Conservation (phyloP, 2,888 invertebrate genomes). For the Ochropleura plecta region DNA sequence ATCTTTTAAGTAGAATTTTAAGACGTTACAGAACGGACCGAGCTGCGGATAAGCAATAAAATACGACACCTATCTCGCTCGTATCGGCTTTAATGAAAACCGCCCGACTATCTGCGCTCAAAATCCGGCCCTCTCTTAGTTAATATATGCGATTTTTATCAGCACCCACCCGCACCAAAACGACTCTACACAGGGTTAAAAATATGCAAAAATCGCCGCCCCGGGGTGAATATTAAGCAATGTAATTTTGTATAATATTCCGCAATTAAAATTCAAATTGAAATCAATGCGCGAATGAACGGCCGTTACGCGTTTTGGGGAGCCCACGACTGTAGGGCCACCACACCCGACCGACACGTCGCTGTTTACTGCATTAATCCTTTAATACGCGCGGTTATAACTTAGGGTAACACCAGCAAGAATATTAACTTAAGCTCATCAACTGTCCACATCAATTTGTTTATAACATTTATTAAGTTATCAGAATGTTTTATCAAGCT, state of each 20-base stretch:
- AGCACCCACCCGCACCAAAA: slow-evolving; percentile 74
- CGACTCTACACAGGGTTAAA: slow-evolving; percentile 82
- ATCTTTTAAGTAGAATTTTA: slow-evolving; percentile 73
- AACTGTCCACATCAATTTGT: slow-evolving; percentile 36
- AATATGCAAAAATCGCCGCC: slow-evolving; percentile 89
- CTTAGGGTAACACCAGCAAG: slow-evolving; percentile 46
- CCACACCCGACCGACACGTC: slow-evolving; percentile 31
- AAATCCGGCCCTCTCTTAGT: slow-evolving; percentile 77
- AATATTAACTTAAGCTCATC: slow-evolving; percentile 57
- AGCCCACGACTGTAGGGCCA: slow-evolving; percentile 36
- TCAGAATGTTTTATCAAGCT: slow-evolving; percentile 52
- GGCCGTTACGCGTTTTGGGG: slow-evolving; percentile 65
- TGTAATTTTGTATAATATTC: slow-evolving; percentile 90
- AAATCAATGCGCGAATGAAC: slow-evolving; percentile 89
- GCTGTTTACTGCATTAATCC: slow-evolving; percentile 65
- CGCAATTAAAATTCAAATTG: slow-evolving; percentile 91
- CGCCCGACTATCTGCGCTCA: slow-evolving; percentile 77
- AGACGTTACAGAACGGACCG: slow-evolving; percentile 70
- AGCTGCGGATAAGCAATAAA: slow-evolving; percentile 80
- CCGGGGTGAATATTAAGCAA: slow-evolving; percentile 90
- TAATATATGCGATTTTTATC: slow-evolving; percentile 89
- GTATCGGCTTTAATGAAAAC: slow-evolving; percentile 86
- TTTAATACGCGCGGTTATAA: slow-evolving; percentile 56
- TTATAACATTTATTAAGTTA: slow-evolving; percentile 55
- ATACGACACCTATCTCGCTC: slow-evolving; percentile 80